Base-by-base conservation (phyloP, 2,888 invertebrate genomes). In the Lingula anatina region DNA sequence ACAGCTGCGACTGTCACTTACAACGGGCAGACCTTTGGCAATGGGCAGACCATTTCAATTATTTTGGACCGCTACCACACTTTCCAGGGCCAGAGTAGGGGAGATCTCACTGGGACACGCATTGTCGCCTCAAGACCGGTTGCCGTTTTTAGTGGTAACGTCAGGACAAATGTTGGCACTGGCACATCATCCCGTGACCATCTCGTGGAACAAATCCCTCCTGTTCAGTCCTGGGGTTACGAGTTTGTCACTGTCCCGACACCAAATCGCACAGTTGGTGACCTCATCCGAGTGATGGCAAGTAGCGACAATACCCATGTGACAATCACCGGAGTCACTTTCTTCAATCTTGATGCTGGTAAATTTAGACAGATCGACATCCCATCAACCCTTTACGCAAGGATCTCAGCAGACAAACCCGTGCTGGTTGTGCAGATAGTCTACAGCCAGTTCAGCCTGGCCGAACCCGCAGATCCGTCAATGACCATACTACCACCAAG, bases 401-500 rank as follows among this genome's bases (percentile, higher is more conserved):
- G 41, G 43, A 23, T 56, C 12, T 7, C 49, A 21, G 36, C 51
- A 7, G 47, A 42, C 24, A 36, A 38, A 5, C 28, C 45, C 12
- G 48, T 56, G 12, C 44, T 56, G 26, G 37, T 57, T n/a, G 47
- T 50, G 18, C 55, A 55, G 44, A 44, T 50, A 7, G n/a, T n/a
- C n/a, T n/a, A 31, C 27, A 37, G 20, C 23, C 35, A n/a, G n/a
- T n/a, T 31, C 31, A 49, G n/a, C n/a, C n/a, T n/a, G n/a, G n/a
- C n/a, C n/a, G n/a, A n/a, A 7, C 9, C 31, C n/a, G n/a, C n/a
- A 5, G 60, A 60, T 42, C 59, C 60, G 9, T 60, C 54, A 36
- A 60, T 60, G 59, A 46, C 46, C n/a, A 25, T 55, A 9, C 27
- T 60, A 3, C 54, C 60, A 9, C 54, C 58, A n/a, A n/a, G n/a